Base-by-base conservation (phyloP, 1,140 invertebrate genomes). In the Meloidogyne exigua region DNA sequence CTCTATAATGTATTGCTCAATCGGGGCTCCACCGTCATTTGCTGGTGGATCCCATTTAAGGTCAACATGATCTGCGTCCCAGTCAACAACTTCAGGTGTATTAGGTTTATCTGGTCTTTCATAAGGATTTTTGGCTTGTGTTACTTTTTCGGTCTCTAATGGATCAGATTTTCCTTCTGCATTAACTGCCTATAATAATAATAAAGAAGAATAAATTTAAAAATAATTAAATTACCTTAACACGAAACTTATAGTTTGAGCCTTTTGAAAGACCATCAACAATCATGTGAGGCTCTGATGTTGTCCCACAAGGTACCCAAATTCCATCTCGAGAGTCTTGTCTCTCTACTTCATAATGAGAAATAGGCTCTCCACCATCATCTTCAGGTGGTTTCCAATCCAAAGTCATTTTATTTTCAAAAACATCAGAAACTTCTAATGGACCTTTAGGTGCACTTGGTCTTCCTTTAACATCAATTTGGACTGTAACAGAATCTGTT, bases 81-180 rank as follows among this genome's bases (percentile, higher is more conserved):
- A 96, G 87, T 96, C 94, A 82, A 93, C 92, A 68, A 94, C 90
- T 83, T 93, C 92, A 13, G 95, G 94, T 88, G 94, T 95, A 26
- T 93, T 92, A 44, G 95, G 95, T 68, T 92, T 91, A 82, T 94
- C 93, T 5, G 95, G 85, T 15, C 79, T 26, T 49, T 87, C 92
- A 86, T 92, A 98, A 76, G 95, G 95, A 92, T 97, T 96, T 90
- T 98, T 98, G 23, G 95, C 95, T 83, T 93, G 89, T 68, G 97
- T 95, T 18, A 92, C 90, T 85, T 92, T 90, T 49, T 93, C 92
- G 0, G 94, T 92, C 80, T 92, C 92, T n/a, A 98, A 89, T 23
- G 96, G 95, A 83, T 94, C 94, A 2, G 95, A 98, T 89, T 97
- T 94, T 36, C 96, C 96, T 88, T 98, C 94, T 25, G 76, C 76